phyloP scores from a whole-genome alignment of 2,888 invertebrate species.

The Aphodius granarius region DNA sequence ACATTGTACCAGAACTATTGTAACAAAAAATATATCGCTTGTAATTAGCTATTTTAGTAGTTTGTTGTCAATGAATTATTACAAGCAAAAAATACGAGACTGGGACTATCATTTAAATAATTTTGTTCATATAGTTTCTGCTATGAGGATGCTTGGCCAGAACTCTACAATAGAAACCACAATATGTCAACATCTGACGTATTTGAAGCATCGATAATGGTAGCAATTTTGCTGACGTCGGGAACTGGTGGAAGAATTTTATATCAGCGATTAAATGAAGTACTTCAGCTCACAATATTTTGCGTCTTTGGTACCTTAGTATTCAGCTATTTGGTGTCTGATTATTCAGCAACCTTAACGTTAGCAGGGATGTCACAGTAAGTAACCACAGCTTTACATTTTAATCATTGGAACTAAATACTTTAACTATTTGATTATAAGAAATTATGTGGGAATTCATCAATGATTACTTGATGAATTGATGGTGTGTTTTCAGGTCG shows the following conservation, averaged over 20 bases:
- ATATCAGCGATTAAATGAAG: constrained; percentile 28
- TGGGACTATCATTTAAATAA: background rate
- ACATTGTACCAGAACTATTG: no score
- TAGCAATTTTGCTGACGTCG: constrained; percentile 33
- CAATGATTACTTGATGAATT: background rate
- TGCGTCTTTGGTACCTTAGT: constrained; percentile 33
- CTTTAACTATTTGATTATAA: background rate
- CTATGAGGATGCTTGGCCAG: constrained; percentile 26
- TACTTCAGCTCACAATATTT: constrained; percentile 25
- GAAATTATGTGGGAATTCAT: background rate
- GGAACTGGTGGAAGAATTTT: constrained; percentile 34
- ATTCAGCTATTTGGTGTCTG: constrained; percentile 38
- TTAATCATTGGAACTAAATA: background rate
- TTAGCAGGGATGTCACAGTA: constrained; percentile 31
- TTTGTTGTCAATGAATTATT: no score
- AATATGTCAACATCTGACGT: constrained; percentile 2
- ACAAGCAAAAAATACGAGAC: no score
- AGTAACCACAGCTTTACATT: constrained; percentile 3
- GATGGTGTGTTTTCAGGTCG: constrained; percentile 24
- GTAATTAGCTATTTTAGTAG: no score
- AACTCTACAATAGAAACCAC: constrained; percentile 14
- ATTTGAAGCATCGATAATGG: constrained; percentile 31
- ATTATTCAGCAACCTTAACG: constrained; percentile 39
- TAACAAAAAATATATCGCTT: no score
- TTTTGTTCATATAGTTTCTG: constrained; percentile 15